Percentiles rank a stretch among this genome's conserved stretches.
Evolutionary conservation across 2,113 vertebrate species (phyloP).

Genomic region (Epinephelus lanceolatus): DNA sequence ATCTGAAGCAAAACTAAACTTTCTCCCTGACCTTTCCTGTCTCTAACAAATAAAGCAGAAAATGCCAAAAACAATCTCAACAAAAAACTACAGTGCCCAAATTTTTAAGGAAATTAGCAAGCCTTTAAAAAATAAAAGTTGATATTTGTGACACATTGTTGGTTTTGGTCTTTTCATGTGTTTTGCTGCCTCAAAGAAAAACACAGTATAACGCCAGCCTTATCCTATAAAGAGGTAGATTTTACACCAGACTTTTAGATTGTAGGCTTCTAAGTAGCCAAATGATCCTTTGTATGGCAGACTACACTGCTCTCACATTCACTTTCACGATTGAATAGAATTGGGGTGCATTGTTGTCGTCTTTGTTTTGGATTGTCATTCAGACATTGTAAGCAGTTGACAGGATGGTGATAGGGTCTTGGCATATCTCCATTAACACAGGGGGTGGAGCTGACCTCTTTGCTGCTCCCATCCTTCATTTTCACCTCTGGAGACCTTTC

Average conservation of each 20-base stretch:
- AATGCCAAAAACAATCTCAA: no score
- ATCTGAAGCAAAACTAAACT: no score
- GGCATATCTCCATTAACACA: slow-evolving; percentile 71
- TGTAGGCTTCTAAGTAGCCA: slow-evolving; percentile 8
- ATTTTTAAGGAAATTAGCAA: background rate
- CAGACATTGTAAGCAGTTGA: slow-evolving; percentile 71
- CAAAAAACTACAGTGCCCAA: background rate
- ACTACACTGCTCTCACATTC: slow-evolving; percentile 30
- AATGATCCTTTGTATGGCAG: slow-evolving; percentile 23
- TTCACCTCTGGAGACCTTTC: slow-evolving; percentile 52
- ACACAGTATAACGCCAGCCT: background rate
- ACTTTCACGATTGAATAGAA: slow-evolving; percentile 48
- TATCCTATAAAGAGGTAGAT: slow-evolving; percentile 3
- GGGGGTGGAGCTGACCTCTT: slow-evolving; percentile 64
- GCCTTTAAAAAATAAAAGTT: background rate
- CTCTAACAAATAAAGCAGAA: no score
- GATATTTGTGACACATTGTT: background rate
- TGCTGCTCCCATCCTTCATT: slow-evolving; percentile 51
- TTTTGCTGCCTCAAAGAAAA: background rate
- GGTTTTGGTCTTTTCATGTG: background rate
- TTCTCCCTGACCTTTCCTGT: no score
- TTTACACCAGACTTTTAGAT: background rate
- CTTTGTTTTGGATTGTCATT: slow-evolving; percentile 71
- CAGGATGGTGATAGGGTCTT: slow-evolving; percentile 70
- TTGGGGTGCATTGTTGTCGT: slow-evolving; percentile 50